Evolutionary conservation across 37 sponge, comb jelly and placozoan species (phyloP).

Genomic region (Lycopodina hypogea): DNA sequence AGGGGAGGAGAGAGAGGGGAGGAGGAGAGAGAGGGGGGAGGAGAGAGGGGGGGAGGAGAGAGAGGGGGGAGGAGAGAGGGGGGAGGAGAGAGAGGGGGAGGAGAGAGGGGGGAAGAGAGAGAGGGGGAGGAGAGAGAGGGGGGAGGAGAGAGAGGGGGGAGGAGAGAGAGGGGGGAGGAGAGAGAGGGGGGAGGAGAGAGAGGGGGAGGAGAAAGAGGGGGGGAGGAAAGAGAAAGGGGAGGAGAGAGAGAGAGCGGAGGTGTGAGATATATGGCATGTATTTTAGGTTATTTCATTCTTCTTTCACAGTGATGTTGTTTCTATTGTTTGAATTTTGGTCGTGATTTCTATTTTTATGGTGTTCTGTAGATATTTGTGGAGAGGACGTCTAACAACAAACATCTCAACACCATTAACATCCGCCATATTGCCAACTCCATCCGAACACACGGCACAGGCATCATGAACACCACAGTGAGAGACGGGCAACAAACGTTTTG

Average conservation of each 20-base stretch:
- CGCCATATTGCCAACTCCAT: slow-evolving; percentile 97
- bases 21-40: background rate
- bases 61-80: too few relatives aligned
- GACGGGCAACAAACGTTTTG: background rate
- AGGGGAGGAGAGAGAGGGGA: background rate
- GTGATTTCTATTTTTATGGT: background rate
- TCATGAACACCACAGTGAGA: slow-evolving; percentile 92
- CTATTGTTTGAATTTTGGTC: background rate
- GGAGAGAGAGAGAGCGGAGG: too few relatives aligned
- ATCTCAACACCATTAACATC: slow-evolving; percentile 96
- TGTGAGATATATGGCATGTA: too few relatives aligned
- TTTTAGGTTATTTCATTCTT: background rate
- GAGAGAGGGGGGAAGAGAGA: too few relatives aligned
- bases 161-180: too few relatives aligned
- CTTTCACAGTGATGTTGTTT: background rate
- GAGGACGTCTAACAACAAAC: slow-evolving; percentile 80
- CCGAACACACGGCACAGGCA: slow-evolving; percentile 94
- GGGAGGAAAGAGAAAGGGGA: too few relatives aligned
- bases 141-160: too few relatives aligned
- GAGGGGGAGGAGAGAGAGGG: too few relatives aligned
- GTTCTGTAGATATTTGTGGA: slow-evolving; percentile 82
- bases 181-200: too few relatives aligned
- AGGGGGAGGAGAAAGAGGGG: too few relatives aligned
- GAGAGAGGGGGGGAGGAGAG: too few relatives aligned
- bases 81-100: too few relatives aligned